Evolutionary conservation across 2,113 vertebrate genomes (phyloP).

Genomic region (Cyprinodon variegatus): DNA sequence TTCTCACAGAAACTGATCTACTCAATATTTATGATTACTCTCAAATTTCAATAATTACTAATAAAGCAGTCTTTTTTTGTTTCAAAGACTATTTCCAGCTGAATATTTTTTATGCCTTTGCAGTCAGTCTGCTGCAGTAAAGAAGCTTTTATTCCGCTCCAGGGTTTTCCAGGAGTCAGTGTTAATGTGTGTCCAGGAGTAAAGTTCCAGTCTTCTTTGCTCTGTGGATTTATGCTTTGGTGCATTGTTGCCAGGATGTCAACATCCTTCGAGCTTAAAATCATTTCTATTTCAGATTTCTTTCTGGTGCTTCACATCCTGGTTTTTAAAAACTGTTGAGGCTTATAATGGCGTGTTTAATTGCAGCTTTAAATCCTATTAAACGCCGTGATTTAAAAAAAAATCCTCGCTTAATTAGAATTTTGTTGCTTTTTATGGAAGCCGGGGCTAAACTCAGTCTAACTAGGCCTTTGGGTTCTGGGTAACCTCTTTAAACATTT

Average conservation of each 20-base stretch:
- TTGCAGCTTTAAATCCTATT: not conserved
- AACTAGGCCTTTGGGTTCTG: slow-evolving; percentile 11
- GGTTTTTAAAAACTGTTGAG: no score
- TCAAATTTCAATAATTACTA: not conserved
- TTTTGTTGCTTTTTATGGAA: not conserved
- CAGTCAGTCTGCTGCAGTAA: not conserved
- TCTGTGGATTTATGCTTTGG: no score
- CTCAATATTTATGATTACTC: not conserved
- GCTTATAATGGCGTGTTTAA: no score
- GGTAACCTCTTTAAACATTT: not conserved
- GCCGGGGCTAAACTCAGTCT: not conserved
- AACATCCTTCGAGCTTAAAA: no score
- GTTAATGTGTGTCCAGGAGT: no score
- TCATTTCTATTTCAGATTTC: no score
- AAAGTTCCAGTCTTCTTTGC: no score
- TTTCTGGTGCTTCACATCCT: no score
- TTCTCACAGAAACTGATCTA: not conserved
- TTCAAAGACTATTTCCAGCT: not conserved
- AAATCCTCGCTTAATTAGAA: not conserved
- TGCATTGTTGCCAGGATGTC: no score
- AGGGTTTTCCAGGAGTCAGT: no score
- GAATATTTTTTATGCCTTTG: not conserved
- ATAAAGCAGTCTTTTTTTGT: not conserved
- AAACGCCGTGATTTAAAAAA: not conserved
- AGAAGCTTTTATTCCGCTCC: no score